phyloP scores from a whole-genome alignment of 2,113 vertebrate species.

The Dipodomys ordii region DNA sequence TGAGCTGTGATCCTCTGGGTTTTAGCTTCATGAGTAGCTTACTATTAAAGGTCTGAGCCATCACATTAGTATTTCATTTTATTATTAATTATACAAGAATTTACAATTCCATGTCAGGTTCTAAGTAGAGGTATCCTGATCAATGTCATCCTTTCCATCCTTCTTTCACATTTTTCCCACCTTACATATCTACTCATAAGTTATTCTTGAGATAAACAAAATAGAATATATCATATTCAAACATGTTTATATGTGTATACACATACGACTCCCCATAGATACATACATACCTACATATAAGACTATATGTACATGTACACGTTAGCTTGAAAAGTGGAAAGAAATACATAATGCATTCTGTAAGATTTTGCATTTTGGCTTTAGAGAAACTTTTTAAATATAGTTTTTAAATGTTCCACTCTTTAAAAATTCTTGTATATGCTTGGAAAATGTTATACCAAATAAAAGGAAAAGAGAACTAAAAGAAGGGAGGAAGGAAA shows the following conservation, averaged over 20 bases:
- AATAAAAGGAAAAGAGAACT: background rate
- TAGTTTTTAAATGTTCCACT: background rate
- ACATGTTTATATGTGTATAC: background rate
- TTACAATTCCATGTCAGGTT: no score
- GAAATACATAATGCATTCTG: background rate
- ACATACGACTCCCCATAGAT: background rate
- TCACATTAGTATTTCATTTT: no score
- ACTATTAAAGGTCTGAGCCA: no score
- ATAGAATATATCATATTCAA: background rate
- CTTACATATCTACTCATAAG: background rate
- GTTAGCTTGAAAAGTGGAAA: background rate
- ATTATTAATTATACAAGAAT: no score
- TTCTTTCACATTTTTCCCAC: no score
- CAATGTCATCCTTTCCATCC: no score
- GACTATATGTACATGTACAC: background rate
- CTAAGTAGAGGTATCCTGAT: no score
- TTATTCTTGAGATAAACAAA: background rate
- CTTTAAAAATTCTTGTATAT: constrained; percentile 2
- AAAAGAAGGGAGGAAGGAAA: background rate
- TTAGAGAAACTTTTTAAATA: background rate
- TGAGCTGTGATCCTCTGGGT: no score
- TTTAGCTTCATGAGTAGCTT: no score
- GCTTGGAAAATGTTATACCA: constrained; percentile 15
- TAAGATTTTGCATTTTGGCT: background rate
- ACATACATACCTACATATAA: background rate